Conservation (phyloP, 2,888 invertebrate genomes). For the Subacronicta megacephala region DNA sequence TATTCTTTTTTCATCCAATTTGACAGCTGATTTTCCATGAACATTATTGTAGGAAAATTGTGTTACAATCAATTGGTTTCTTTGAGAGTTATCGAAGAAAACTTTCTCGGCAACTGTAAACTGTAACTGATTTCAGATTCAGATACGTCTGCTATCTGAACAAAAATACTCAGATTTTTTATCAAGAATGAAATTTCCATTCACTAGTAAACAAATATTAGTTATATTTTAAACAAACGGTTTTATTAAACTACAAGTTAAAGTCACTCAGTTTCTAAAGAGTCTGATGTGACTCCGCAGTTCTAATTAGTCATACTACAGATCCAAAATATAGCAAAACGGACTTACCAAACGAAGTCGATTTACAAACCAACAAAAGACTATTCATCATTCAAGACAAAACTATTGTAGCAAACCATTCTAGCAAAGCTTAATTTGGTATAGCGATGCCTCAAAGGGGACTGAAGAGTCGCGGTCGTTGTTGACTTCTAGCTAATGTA, state of each 20-base stretch:
- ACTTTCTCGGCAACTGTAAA: neutral
- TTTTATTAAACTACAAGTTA: no score
- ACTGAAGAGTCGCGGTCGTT: conserved; percentile 61
- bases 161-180: neutral
- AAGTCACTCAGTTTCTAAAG: neutral
- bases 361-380: conserved; percentile 48
- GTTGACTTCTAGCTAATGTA: conserved; percentile 83
- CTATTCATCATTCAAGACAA: conserved; percentile 55
- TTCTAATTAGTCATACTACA: conserved; percentile 11
- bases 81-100: neutral
- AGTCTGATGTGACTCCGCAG: neutral
- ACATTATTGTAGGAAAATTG: neutral
- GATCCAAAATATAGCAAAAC: conserved; percentile 21
- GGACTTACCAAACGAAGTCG: conserved; percentile 21
- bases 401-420: conserved; percentile 61
- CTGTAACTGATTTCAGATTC: no score
- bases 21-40: conserved; percentile 4
- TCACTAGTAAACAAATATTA: no score
- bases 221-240: no score
- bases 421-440: conserved; percentile 59
- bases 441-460: conserved; percentile 56
- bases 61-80: neutral
- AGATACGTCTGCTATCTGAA: no score
- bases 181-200: no score
- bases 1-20: conserved; percentile 8